Conservation (phyloP, 2,797 vertebrate species). For the Falco naumanni region DNA sequence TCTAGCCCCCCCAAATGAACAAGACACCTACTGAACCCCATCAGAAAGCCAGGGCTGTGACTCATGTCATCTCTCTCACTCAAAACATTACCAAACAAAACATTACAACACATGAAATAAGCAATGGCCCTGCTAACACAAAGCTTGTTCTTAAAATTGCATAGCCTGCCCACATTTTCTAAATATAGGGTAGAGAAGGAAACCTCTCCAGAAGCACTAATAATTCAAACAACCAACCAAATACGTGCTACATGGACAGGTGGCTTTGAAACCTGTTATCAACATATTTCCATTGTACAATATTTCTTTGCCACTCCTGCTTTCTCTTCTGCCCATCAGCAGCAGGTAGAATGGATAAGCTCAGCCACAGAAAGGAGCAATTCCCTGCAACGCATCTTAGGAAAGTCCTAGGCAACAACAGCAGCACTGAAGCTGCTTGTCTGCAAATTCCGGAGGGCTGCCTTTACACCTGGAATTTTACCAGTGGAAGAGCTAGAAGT, state of each 20-base stretch:
- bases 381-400: neutral
- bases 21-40: neutral
- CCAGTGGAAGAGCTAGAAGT: neutral
- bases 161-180: conserved; percentile 35
- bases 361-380: neutral
- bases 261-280: neutral
- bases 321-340: neutral
- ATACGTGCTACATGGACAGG: neutral
- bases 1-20: neutral
- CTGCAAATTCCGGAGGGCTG: neutral
- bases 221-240: neutral
- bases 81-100: neutral
- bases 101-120: conserved; percentile 2
- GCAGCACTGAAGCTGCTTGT: neutral
- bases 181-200: conserved; percentile 36
- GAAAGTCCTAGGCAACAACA: neutral
- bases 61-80: conserved; percentile 1
- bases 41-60: neutral
- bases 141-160: conserved; percentile 22
- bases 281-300: neutral
- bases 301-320: neutral
- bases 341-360: neutral
- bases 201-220: conserved; percentile 21
- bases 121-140: neutral
- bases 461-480: neutral